Percentiles rank a stretch among this genome's conserved stretches.
phyloP scores from a whole-genome alignment of 2,113 vertebrate genomes.

The Mohoua ochrocephala region DNA sequence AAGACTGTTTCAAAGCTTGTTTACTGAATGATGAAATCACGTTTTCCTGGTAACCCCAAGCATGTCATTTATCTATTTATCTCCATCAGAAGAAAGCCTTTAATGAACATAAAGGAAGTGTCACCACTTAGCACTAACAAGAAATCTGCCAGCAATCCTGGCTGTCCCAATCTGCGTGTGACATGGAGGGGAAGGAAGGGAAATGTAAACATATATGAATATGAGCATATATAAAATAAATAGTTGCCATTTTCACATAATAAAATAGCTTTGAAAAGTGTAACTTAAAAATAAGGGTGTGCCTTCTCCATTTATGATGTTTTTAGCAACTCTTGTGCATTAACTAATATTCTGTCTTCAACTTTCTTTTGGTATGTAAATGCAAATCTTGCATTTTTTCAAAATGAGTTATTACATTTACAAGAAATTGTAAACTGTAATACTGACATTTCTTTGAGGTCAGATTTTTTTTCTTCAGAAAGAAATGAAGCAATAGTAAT shows the following conservation, averaged over 20 bases:
- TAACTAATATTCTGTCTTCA: background rate
- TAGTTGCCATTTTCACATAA: background rate
- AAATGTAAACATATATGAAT: background rate
- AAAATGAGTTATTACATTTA: background rate
- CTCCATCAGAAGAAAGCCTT: slow-evolving; percentile 65
- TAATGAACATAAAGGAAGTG: slow-evolving; percentile 65
- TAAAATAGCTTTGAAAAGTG: background rate
- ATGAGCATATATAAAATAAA: background rate
- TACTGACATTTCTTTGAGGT: slow-evolving; percentile 1
- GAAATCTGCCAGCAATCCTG: slow-evolving; percentile 49
- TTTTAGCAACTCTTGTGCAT: background rate
- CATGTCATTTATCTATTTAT: slow-evolving; percentile 68
- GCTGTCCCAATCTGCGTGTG: background rate
- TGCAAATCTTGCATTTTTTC: slow-evolving; percentile 7
- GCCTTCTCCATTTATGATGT: background rate
- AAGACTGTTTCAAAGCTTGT: slow-evolving; percentile 56
- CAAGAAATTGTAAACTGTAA: background rate
- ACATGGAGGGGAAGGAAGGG: background rate
- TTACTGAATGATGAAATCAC: slow-evolving; percentile 63
- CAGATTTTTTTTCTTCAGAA: background rate
- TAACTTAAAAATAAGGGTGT: background rate
- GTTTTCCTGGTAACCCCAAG: slow-evolving; percentile 70
- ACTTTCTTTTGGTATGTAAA: background rate
- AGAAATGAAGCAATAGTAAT: slow-evolving; percentile 35
- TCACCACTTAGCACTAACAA: slow-evolving; percentile 68